These are phyloP conservation scores for Sebastes fasciatus DNA, from an alignment of 2,113 vertebrate species.

Conservation along the genomic window DNA sequence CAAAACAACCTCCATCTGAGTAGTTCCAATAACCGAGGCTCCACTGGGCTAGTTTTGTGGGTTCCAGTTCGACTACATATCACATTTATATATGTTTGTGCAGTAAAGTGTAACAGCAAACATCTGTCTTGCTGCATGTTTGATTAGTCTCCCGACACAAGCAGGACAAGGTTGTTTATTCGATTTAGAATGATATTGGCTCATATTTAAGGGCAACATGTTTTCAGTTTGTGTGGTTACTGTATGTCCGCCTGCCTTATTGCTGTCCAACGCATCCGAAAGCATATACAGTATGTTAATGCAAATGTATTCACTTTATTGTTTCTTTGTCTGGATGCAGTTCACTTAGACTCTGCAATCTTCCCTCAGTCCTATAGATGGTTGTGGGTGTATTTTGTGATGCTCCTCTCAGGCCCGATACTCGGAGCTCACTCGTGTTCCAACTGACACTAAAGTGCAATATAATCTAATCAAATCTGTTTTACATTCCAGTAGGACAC, in stretches of 20 bases:
- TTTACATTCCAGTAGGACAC: background rate
- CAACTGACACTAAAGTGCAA: background rate
- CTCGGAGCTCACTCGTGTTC: background rate
- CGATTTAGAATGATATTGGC: slow-evolving; percentile 20
- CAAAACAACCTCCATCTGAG: slow-evolving; percentile 29
- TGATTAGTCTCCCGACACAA: slow-evolving; percentile 63
- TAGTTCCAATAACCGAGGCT: slow-evolving; percentile 19
- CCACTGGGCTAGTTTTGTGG: background rate
- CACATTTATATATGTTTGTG: slow-evolving; percentile 48
- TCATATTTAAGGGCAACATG: background rate
- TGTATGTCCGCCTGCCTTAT: background rate
- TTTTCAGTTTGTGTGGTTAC: background rate
- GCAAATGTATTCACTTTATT: slow-evolving; percentile 5
- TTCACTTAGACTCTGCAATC: slow-evolving; percentile 9
- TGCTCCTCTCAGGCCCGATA: background rate
- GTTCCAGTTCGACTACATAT: slow-evolving; percentile 20
- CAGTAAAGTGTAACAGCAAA: slow-evolving; percentile 61
- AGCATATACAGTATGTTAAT: background rate
- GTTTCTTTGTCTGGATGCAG: background rate
- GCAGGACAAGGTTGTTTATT: slow-evolving; percentile 33
- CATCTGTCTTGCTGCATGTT: slow-evolving; percentile 68
- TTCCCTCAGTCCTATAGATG: background rate
- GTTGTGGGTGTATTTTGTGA: background rate
- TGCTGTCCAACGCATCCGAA: background rate
- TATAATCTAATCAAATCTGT: background rate